These are phyloP conservation scores for Grammomys dolichurus DNA, from an alignment of 2,113 vertebrate genomes.

Conservation along the genomic window DNA sequence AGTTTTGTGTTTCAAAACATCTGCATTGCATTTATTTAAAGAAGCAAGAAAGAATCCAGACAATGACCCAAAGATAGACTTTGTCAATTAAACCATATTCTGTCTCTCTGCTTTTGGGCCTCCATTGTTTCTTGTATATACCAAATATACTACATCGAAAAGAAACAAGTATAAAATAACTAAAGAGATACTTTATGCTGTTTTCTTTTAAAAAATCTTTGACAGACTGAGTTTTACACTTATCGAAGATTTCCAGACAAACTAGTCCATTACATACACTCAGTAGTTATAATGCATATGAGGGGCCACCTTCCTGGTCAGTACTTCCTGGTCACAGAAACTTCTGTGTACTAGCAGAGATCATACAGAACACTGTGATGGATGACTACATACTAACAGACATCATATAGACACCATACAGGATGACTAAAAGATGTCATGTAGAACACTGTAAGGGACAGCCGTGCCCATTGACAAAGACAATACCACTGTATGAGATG, in stretches of 20 bases:
- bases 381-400: neutral
- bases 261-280: neutral
- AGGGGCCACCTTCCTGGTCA: neutral
- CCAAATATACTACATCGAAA: conserved; percentile 47
- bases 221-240: neutral
- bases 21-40: conserved; percentile 3
- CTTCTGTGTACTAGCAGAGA: neutral
- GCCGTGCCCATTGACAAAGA: neutral
- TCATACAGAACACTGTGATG: neutral
- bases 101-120: neutral
- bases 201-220: neutral
- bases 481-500: neutral
- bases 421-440: neutral
- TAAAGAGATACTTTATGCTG: neutral
- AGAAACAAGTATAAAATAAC: conserved; percentile 18
- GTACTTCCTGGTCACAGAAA: neutral
- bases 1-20: neutral
- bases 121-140: neutral
- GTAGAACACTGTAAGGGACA: neutral
- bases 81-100: neutral
- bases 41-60: conserved; percentile 37
- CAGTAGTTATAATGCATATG: neutral
- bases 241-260: neutral
- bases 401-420: neutral
- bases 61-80: neutral